A percentile compares a stretch with the other conserved stretches of the same genome.
phyloP scores from a whole-genome alignment of 1,140 invertebrate genomes.

The Sipha flava region DNA sequence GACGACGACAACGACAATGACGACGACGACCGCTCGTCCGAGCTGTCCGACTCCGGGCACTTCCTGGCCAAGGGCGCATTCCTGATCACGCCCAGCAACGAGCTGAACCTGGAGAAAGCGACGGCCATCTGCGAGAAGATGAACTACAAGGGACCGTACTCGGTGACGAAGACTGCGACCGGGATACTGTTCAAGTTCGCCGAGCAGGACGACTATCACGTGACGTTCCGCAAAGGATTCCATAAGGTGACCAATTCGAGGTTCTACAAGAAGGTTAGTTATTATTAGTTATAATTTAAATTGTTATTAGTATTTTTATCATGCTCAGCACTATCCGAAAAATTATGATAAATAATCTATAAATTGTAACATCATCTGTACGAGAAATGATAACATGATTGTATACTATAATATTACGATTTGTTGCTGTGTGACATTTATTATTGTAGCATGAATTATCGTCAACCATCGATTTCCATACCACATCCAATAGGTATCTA shows the following conservation, averaged over 20 bases:
- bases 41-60: conserved; percentile 38
- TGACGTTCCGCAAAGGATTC: conserved; percentile 75
- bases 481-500: too few relatives aligned
- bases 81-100: conserved; percentile 70
- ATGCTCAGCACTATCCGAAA: too few relatives aligned
- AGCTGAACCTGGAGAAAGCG: conserved; percentile 71
- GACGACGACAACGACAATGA: conserved; percentile 22
- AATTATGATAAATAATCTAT: too few relatives aligned
- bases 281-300: neutral
- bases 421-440: too few relatives aligned
- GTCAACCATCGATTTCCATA: too few relatives aligned
- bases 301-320: neutral
- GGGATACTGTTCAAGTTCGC: conserved; percentile 81
- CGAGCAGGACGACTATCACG: conserved; percentile 71
- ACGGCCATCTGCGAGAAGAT: conserved; percentile 78
- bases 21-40: conserved; percentile 38
- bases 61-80: conserved; percentile 59
- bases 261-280: conserved; percentile 64
- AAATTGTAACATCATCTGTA: too few relatives aligned
- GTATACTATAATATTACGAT: too few relatives aligned
- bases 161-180: conserved; percentile 72
- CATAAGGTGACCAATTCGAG: conserved; percentile 70
- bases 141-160: conserved; percentile 74
- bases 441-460: too few relatives aligned
- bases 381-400: too few relatives aligned